Base-by-base conservation (phyloP, 1,140 invertebrate genomes). In the Ditylenchus dipsaci region DNA sequence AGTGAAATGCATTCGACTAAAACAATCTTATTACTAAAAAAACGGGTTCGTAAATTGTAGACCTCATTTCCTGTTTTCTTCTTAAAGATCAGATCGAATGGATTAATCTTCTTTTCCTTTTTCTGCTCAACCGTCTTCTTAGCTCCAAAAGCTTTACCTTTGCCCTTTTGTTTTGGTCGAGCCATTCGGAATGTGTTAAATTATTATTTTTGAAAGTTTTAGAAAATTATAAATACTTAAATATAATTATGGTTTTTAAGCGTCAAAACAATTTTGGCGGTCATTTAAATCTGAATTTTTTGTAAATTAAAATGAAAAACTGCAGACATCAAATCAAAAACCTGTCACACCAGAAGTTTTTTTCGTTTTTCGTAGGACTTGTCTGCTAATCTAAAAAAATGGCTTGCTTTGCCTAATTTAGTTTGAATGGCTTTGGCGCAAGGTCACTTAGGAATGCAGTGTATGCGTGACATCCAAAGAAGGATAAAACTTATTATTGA, bases 81-180 rank as follows among this genome's bases (percentile, higher is more conserved):
- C 21, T 61, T 61, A n/a, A 61, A 61, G 38, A 61, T n/a, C 29
- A 61, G 13, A 61, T 61, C 59, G 38, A 61, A 61, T 43, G 59
- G 59, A 27, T 61, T 61, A 3, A 53, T 15, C 15, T 26, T 19
- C 15, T 53, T 53, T 7, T 3, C n/a, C 23, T 53, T 53, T 53
- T 19, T 26, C 23, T 53, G n/a, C 49, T 53, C 33, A 5, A 38
- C 23, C 15, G 49, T 7, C n/a, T 19, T 26, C 15, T 53, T 53
- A 21, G 49, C 49, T 17, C 49, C 49, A 21, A 26, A 53, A 7
- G 49, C 49, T 53, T 53, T 53, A 26, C 49, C 23, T 26, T 53
- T 53, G 15, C 49, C 23, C 15, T 53, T 53, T 26, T 53, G n/a
- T 19, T 26, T 19, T 1, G 49, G 23, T 15, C 23, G 3, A 19